Percentiles rank a stretch among this genome's conserved stretches.
Conservation (phyloP, 2,113 vertebrate genomes). For the Platichthys flesus region DNA sequence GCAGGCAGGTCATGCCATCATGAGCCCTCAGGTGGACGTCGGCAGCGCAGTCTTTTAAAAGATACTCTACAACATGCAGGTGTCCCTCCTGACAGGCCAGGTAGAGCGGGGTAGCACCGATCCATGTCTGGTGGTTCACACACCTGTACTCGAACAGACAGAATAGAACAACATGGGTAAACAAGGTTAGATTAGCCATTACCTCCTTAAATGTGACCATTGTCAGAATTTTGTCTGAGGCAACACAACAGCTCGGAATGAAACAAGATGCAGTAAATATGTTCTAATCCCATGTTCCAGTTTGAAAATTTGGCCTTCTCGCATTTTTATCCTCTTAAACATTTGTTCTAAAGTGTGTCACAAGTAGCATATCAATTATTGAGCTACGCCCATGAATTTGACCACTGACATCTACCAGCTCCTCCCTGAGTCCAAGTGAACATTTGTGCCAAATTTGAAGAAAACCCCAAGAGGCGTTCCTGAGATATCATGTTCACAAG, state of each 20-base stretch:
- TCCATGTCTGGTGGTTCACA: conserved; percentile 81
- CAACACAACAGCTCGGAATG: background rate
- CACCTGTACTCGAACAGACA: conserved; percentile 67
- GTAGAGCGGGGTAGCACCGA: conserved; percentile 86
- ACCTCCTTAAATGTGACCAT: background rate
- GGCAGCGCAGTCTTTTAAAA: conserved; percentile 83
- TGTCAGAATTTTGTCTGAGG: background rate
- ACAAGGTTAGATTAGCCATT: background rate
- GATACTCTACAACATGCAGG: conserved; percentile 83
- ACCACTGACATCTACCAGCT: background rate
- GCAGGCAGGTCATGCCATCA: conserved; percentile 88
- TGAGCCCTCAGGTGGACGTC: conserved; percentile 83
- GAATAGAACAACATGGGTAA: background rate
- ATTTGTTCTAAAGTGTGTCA: background rate
- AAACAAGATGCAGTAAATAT: background rate
- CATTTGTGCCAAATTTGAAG: background rate
- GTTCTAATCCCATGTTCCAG: background rate
- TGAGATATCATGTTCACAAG: background rate
- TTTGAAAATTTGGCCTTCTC: background rate
- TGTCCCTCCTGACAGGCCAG: conserved; percentile 90
- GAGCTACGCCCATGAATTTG: background rate
- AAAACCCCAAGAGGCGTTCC: background rate
- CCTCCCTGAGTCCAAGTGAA: background rate
- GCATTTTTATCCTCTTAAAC: background rate
- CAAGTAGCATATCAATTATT: background rate